These are phyloP conservation scores for Jaculus jaculus DNA, from an alignment of 2,113 vertebrate species.

Conservation along the genomic window DNA sequence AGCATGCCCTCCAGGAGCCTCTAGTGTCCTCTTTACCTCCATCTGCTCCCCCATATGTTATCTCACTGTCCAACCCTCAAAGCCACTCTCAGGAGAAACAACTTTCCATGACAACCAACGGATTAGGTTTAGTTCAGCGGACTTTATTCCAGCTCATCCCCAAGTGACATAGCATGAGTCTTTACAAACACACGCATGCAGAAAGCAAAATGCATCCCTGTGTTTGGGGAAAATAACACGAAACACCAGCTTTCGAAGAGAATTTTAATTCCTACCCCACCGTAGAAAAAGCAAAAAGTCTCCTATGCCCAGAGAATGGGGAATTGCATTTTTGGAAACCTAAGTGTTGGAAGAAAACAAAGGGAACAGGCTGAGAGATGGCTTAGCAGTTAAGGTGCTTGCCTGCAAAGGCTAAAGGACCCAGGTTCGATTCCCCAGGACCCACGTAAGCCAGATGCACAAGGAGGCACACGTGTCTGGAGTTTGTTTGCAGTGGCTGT, in stretches of 20 bases:
- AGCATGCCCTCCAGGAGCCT: not conserved
- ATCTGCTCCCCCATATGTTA: not conserved
- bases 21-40: not conserved
- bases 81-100: not conserved
- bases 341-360: not conserved
- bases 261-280: not conserved
- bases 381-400: no score
- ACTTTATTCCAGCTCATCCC: not conserved
- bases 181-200: not conserved
- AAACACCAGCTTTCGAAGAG: not conserved
- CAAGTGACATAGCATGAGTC: not conserved
- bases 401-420: no score
- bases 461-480: no score
- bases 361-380: no score
- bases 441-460: no score
- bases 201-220: not conserved
- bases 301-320: not conserved
- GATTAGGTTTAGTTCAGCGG: conserved; percentile 38
- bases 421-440: no score
- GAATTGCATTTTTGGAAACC: conserved; percentile 33
- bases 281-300: not conserved
- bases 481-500: no score
- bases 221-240: not conserved
- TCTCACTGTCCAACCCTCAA: not conserved
- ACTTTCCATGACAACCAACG: conserved; percentile 39